These are phyloP conservation scores for Clarias laeviceps DNA, from an alignment of 2,797 vertebrate genomes.

Conservation along the genomic window DNA sequence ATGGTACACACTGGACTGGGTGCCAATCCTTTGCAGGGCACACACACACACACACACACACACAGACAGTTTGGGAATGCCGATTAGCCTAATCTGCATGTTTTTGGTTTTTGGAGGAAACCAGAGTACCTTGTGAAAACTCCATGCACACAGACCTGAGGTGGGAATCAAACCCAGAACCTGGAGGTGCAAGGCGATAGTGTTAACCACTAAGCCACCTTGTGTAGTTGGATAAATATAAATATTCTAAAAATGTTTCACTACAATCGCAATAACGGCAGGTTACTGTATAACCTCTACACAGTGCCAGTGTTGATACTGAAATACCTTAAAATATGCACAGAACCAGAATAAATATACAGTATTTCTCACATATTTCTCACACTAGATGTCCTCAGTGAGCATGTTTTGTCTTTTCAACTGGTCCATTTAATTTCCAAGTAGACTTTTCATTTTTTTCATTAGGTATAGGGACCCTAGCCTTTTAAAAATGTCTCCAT, in stretches of 20 bases:
- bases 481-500: neutral
- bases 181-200: too few species aligned
- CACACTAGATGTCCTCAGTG: neutral
- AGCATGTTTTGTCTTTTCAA: neutral
- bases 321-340: neutral
- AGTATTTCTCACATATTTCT: neutral
- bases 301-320: neutral
- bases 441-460: neutral
- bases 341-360: neutral
- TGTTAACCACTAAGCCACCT: neutral
- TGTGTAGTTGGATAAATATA: neutral
- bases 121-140: too few species aligned
- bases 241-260: too few species aligned
- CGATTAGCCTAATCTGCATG: too few species aligned
- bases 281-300: neutral
- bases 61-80: too few species aligned
- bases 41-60: too few species aligned
- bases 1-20: too few species aligned
- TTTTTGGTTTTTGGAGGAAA: too few species aligned
- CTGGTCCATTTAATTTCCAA: neutral
- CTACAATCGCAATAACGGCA: neutral
- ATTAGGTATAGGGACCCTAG: neutral
- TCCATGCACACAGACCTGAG: too few species aligned
- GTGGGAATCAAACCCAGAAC: too few species aligned
- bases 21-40: too few species aligned